Evolutionary conservation across 2,113 vertebrate genomes (phyloP).

Genomic region (Platysternon megacephalum): DNA sequence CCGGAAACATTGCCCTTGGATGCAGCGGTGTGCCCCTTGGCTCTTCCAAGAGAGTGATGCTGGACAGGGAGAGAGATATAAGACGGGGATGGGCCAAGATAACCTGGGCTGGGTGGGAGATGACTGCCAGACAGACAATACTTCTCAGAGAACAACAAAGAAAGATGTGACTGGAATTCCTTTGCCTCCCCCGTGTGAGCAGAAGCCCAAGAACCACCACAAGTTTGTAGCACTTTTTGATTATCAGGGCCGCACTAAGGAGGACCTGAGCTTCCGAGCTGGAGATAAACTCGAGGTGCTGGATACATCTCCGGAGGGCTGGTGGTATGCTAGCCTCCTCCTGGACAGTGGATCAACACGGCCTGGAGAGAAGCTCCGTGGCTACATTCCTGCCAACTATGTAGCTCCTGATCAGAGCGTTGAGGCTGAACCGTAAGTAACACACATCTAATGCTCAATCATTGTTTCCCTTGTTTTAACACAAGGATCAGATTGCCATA

Average conservation of each 20-base stretch:
- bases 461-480: background rate
- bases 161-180: background rate
- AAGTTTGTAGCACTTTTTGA: conserved; percentile 89
- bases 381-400: conserved; percentile 95
- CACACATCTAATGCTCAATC: background rate
- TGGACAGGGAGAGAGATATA: conserved; percentile 24
- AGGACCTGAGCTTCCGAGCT: conserved; percentile 88
- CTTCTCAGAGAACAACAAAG: background rate
- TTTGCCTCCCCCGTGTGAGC: too few relatives aligned
- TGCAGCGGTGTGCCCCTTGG: conserved; percentile 63
- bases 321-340: conserved; percentile 89
- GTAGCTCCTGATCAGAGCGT: conserved; percentile 89
- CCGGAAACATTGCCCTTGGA: conserved; percentile 54
- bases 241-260: conserved; percentile 87
- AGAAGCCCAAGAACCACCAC: background rate
- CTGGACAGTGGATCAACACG: conserved; percentile 67
- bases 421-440: conserved; percentile 91
- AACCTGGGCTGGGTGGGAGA: background rate
- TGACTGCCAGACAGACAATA: background rate
- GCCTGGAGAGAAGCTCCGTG: conserved; percentile 67
- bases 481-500: background rate
- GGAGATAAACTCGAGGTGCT: conserved; percentile 88
- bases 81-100: background rate
- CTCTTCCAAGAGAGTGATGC: background rate
- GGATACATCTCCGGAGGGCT: conserved; percentile 79